Conservation (phyloP, 1,140 invertebrate species). For the Euura lappo region DNA sequence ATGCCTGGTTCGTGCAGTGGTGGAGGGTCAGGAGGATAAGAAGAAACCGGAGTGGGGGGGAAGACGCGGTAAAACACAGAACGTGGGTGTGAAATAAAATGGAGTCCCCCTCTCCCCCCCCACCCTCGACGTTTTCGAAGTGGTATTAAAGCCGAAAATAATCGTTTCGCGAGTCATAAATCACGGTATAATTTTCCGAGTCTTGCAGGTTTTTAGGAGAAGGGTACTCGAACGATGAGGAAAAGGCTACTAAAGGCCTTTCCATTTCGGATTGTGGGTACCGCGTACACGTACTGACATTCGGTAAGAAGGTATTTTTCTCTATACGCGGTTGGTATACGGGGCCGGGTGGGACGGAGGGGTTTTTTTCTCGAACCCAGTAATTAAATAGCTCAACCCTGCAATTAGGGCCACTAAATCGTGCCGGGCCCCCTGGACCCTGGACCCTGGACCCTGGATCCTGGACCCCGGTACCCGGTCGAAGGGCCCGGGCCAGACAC, state of each 20-base stretch:
- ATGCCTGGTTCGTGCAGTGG: conserved; percentile 38
- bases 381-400: conserved; percentile 64
- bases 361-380: conserved; percentile 50
- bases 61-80: conserved; percentile 44
- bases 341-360: conserved; percentile 22
- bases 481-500: conserved; percentile 59
- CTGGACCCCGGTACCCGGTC: conserved; percentile 20
- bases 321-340: background rate
- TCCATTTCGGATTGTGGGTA: no score
- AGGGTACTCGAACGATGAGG: no score
- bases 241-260: no score
- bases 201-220: no score
- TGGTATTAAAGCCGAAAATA: conserved; percentile 10
- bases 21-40: conserved; percentile 5
- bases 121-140: conserved; percentile 8
- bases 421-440: conserved; percentile 56
- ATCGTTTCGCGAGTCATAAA: background rate
- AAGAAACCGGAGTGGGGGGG: conserved; percentile 15
- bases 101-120: conserved; percentile 30
- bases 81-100: conserved; percentile 57
- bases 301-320: background rate
- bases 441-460: conserved; percentile 16
- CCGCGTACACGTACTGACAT: background rate
- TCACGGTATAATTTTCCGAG: background rate
- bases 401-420: conserved; percentile 64